Evolutionary conservation across 2,888 invertebrate genomes (phyloP).

Genomic region (Fissipunctia ypsillon): DNA sequence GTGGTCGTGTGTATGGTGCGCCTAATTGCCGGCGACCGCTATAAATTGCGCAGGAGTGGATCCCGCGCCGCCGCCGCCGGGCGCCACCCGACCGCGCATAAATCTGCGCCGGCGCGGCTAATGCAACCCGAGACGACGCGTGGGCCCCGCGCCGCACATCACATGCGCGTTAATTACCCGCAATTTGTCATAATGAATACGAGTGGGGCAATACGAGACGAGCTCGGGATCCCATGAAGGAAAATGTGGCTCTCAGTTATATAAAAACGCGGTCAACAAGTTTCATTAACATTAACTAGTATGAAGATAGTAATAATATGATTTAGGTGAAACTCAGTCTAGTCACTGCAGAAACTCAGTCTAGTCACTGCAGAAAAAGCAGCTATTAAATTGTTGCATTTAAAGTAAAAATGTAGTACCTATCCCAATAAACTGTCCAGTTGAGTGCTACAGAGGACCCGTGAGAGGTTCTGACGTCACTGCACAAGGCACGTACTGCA

Average conservation of each 20-base stretch:
- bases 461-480: not conserved
- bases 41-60: conserved; percentile 67
- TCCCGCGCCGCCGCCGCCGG: conserved; percentile 10
- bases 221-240: conserved; percentile 1
- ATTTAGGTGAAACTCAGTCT: not conserved
- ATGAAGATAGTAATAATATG: not conserved
- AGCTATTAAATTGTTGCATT: not conserved
- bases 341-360: not conserved
- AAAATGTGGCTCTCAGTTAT: conserved; percentile 6
- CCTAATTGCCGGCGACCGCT: conserved; percentile 65
- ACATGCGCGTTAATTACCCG: conserved; percentile 57
- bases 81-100: conserved; percentile 38
- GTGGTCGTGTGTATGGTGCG: conserved; percentile 45
- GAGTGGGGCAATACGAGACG: conserved; percentile 37
- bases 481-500: not conserved
- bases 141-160: conserved; percentile 41
- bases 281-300: not conserved
- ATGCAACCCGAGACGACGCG: conserved; percentile 56
- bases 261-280: not conserved
- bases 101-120: conserved; percentile 60
- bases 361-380: not conserved
- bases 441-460: not conserved
- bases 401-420: not conserved
- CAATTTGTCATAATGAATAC: conserved; percentile 56
- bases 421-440: not conserved